These are phyloP conservation scores for Falco biarmicus DNA, from an alignment of 2,797 vertebrate genomes.

Conservation along the genomic window DNA sequence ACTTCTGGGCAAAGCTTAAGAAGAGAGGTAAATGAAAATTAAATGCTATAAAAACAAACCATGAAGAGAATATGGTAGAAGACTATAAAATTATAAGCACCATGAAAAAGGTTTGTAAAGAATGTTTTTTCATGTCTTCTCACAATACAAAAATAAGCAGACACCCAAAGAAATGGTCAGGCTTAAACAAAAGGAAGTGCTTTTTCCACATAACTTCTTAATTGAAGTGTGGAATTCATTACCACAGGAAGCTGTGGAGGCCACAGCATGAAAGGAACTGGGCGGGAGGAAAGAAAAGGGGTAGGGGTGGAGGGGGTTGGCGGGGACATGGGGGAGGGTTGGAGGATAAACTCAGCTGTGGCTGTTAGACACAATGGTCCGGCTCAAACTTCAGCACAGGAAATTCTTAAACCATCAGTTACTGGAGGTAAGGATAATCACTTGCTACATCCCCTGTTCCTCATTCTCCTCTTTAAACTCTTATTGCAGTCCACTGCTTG, in stretches of 20 bases:
- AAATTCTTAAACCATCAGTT: conserved; percentile 50
- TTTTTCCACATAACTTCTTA: conserved; percentile 32
- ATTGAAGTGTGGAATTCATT: conserved; percentile 19
- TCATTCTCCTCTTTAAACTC: not conserved
- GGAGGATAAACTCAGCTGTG: not conserved
- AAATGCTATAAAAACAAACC: not conserved
- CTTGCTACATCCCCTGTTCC: not conserved
- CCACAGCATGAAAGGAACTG: not conserved
- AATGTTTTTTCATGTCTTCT: not conserved
- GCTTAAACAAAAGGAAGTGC: conserved; percentile 22
- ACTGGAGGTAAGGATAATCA: not conserved
- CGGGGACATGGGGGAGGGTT: no score
- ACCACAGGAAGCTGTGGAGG: conserved; percentile 19
- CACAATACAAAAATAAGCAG: not conserved
- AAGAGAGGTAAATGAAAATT: not conserved
- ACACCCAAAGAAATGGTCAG: not conserved
- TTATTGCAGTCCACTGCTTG: not conserved
- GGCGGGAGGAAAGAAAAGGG: not conserved
- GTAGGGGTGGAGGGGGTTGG: no score
- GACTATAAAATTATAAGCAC: not conserved
- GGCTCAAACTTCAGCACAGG: conserved; percentile 2
- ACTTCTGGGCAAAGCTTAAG: not conserved
- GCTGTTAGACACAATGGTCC: conserved; percentile 19
- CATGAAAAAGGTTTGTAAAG: not conserved
- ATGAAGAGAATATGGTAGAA: not conserved